These are phyloP conservation scores for Pangasius djambal DNA, from an alignment of 2,797 vertebrate species.

Conservation along the genomic window DNA sequence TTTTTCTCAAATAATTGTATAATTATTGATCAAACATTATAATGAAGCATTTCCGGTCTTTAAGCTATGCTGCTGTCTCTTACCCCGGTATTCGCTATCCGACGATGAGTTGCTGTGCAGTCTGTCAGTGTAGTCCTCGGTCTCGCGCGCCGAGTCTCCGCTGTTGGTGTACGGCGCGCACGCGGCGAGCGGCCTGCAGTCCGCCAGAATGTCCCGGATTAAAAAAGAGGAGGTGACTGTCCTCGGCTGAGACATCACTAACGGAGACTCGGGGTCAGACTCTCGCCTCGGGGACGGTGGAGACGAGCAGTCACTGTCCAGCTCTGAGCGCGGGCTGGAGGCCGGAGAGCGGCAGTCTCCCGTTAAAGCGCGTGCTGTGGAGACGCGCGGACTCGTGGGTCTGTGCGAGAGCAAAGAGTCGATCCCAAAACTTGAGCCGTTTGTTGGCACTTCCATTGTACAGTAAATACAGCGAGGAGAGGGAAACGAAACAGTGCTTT, in stretches of 20 bases:
- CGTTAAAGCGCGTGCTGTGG: conserved; percentile 84
- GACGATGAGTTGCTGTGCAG: conserved; percentile 89
- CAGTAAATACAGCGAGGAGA: conserved; percentile 58
- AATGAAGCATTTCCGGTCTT: neutral
- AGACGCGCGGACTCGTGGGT: conserved; percentile 84
- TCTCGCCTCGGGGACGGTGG: conserved; percentile 89
- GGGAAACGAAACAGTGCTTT: neutral
- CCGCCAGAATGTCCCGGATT: conserved; percentile 96
- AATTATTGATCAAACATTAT: neutral
- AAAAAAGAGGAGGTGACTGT: conserved; percentile 98
- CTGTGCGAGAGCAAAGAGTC: conserved; percentile 95
- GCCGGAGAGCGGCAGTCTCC: conserved; percentile 88
- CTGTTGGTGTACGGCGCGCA: conserved; percentile 95
- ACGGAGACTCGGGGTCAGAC: conserved; percentile 84
- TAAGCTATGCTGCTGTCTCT: conserved; percentile 26
- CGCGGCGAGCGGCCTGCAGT: conserved; percentile 95
- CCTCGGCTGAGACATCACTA: conserved; percentile 89
- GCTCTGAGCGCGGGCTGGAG: conserved; percentile 89
- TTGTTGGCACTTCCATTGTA: conserved; percentile 92
- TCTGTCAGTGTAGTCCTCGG: conserved; percentile 93
- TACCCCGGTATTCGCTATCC: conserved; percentile 97
- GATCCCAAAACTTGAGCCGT: conserved; percentile 93
- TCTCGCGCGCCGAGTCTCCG: conserved; percentile 85
- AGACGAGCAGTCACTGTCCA: conserved; percentile 90
- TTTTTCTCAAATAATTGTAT: neutral